A percentile compares a stretch with the other conserved stretches of the same genome.
Evolutionary conservation across 1,140 invertebrate genomes (phyloP).

Genomic region (Aethina tumida): DNA sequence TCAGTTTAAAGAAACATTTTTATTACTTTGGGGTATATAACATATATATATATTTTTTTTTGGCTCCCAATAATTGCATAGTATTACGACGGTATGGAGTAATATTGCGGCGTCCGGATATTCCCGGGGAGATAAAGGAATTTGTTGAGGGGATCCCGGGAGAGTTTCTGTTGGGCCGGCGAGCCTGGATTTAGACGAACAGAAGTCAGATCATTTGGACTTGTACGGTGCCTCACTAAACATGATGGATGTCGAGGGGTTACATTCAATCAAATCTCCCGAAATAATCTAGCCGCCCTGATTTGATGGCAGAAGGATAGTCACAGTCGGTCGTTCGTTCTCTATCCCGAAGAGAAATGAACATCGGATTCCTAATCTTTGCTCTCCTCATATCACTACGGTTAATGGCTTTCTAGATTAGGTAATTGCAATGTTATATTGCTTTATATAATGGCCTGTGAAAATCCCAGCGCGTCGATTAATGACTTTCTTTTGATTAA

Average conservation of each 20-base stretch:
- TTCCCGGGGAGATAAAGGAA: conserved; percentile 18
- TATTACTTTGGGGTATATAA: too few relatives aligned
- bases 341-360: conserved; percentile 12
- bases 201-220: conserved; percentile 27
- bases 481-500: too few relatives aligned
- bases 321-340: neutral
- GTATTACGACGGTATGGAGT: too few relatives aligned
- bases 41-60: too few relatives aligned
- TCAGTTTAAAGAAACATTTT: too few relatives aligned
- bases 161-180: conserved; percentile 15
- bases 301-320: conserved; percentile 23
- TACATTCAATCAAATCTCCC: conserved; percentile 26
- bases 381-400: conserved; percentile 5
- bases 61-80: too few relatives aligned
- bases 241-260: conserved; percentile 25
- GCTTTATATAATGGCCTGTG: too few relatives aligned
- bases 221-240: conserved; percentile 24
- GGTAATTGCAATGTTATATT: too few relatives aligned
- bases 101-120: too few relatives aligned
- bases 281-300: conserved; percentile 24
- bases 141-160: conserved; percentile 17
- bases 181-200: conserved; percentile 23
- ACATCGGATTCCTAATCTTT: conserved; percentile 12
- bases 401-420: conserved; percentile 10
- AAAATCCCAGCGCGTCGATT: too few relatives aligned